Evolutionary conservation across 2,888 invertebrate genomes (phyloP).

Genomic region (Andricus curvator): DNA sequence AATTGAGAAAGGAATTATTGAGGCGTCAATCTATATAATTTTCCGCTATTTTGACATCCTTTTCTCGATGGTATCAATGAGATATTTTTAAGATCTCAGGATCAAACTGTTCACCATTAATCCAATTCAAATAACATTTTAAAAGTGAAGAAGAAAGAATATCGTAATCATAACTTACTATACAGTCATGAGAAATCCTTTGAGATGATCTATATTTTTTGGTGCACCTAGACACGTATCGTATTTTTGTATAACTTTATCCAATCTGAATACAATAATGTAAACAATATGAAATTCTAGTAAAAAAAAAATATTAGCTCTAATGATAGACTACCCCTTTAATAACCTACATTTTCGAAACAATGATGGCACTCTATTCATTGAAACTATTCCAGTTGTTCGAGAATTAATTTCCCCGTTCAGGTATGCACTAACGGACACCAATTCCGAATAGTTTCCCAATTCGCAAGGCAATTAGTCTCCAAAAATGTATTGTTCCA

Average conservation of each 20-base stretch:
- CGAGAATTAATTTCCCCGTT: slow-evolving; percentile 31
- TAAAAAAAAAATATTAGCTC: slow-evolving; percentile 2
- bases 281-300: background rate
- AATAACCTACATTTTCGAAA: slow-evolving; percentile 33
- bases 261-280: background rate
- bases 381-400: slow-evolving; percentile 40
- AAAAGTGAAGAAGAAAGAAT: too few relatives aligned
- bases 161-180: background rate
- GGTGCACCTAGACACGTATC: too few relatives aligned
- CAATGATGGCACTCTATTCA: slow-evolving; percentile 22
- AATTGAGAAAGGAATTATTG: too few relatives aligned
- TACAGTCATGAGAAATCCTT: background rate
- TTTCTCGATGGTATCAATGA: too few relatives aligned
- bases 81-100: too few relatives aligned
- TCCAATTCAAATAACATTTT: too few relatives aligned
- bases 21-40: too few relatives aligned
- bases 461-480: slow-evolving; percentile 27
- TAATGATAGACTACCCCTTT: slow-evolving; percentile 3
- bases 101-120: too few relatives aligned
- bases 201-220: background rate
- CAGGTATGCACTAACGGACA: slow-evolving; percentile 23
- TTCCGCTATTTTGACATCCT: too few relatives aligned
- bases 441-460: slow-evolving; percentile 7
- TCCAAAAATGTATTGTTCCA: background rate
- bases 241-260: background rate